Base-by-base conservation (phyloP, 2,113 vertebrate species). In the Oxyura jamaicensis region DNA sequence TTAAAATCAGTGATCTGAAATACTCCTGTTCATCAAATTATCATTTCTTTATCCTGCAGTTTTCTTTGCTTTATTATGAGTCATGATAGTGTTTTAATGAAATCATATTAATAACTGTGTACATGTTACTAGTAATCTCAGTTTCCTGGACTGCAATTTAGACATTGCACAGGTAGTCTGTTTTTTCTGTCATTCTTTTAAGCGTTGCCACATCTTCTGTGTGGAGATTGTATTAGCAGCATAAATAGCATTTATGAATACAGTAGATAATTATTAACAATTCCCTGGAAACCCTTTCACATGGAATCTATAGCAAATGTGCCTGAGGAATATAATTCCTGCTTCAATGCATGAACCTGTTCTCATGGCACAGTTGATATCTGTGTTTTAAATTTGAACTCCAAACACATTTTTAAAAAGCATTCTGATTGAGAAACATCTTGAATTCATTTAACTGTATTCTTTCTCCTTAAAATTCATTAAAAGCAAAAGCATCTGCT, bases 321-420 rank as follows among this genome's bases (percentile, higher is more conserved):
- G 12, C 36, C 35, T 65, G 41, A 59, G 44, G 33, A 75, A 15
- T 69, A 31, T 3, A 87, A n/a, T 46, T 91, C 15, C 53, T 74
- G 14, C 41, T 44, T 83, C 7, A 77, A n/a, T 23, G 68, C 21
- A 50, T 1, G 74, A 69, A 83, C 7, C 2, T 76, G 8, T 71
- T 77, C 46, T 36, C 2, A 22, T 44, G 29, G 18, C 48, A 60
- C 9, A 41, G 18, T 22, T 93, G 73, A 85, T 95, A 86, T 31
- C 83, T 88, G 28, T 25, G 83, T 94, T 82, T 83, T n/a, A 85
- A 8, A 4, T 88, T 33, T 93, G 90, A 92, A n/a, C 79, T 81
- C 86, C 74, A 90, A 93, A 44, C 11, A 4, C 29, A 48, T 71
- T 77, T 91, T 84, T 68, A 63, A 86, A 71, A 82, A 77, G 8